Evolutionary conservation across 2,888 invertebrate species (phyloP).

Genomic region (Cylloceria caligata): DNA sequence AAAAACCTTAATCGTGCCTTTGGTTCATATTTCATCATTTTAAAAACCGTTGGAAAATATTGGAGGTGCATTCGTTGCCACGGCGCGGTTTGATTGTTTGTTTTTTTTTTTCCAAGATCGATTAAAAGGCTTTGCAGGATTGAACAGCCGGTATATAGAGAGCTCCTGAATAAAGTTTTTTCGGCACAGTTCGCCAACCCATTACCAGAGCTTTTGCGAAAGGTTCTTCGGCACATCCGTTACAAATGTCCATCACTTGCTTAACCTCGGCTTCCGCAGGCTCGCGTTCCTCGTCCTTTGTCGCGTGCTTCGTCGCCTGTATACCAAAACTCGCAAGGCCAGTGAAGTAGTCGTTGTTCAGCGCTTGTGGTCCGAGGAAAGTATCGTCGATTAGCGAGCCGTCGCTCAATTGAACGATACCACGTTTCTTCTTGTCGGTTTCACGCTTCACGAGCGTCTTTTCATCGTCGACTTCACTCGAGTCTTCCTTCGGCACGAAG

Average conservation of each 20-base stretch:
- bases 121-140: slow-evolving; percentile 88
- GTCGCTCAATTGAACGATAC: slow-evolving; percentile 88
- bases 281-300: slow-evolving; percentile 90
- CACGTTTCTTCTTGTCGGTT: slow-evolving; percentile 87
- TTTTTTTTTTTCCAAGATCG: slow-evolving; percentile 40
- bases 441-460: slow-evolving; percentile 70
- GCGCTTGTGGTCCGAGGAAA: slow-evolving; percentile 84
- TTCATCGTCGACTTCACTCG: slow-evolving; percentile 38
- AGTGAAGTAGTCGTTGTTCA: slow-evolving; percentile 86
- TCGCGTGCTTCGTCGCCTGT: slow-evolving; percentile 85
- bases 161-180: slow-evolving; percentile 91
- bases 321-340: slow-evolving; percentile 91
- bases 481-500: slow-evolving; percentile 66
- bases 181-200: slow-evolving; percentile 91
- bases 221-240: slow-evolving; percentile 91
- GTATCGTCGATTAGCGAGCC: slow-evolving; percentile 90
- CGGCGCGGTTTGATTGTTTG: slow-evolving; percentile 22
- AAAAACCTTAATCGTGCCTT: not conserved
- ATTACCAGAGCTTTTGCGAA: slow-evolving; percentile 92
- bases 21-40: not conserved
- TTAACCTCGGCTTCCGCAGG: slow-evolving; percentile 94
- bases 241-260: slow-evolving; percentile 92
- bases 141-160: slow-evolving; percentile 89
- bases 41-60: no score
- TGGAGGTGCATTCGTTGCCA: not conserved